Conservation (phyloP, 2,888 invertebrate genomes). For the Cinara cedri region DNA sequence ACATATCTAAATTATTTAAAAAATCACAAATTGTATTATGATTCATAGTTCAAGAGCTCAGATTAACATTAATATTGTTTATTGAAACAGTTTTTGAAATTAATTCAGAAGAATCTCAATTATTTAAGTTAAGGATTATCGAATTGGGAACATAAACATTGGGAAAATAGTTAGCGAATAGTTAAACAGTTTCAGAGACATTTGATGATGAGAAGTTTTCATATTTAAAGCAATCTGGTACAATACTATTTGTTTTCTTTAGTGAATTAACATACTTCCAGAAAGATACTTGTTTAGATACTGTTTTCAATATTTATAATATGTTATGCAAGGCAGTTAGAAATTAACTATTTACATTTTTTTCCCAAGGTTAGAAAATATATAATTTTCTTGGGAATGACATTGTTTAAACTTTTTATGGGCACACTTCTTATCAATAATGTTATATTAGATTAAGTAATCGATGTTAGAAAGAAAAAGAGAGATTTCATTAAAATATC, state of each 20-base stretch:
- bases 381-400: slow-evolving; percentile 4
- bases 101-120: not conserved
- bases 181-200: slow-evolving; percentile 9
- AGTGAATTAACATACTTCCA: slow-evolving; percentile 21
- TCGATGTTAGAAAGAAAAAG: slow-evolving; percentile 21
- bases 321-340: not conserved
- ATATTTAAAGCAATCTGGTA: slow-evolving; percentile 10
- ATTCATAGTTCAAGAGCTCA: slow-evolving; percentile 1
- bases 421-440: slow-evolving; percentile 20
- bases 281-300: slow-evolving; percentile 14
- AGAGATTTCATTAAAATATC: slow-evolving; percentile 20
- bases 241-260: not conserved
- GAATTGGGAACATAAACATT: not conserved
- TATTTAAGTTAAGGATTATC: not conserved
- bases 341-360: not conserved
- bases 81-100: not conserved
- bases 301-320: slow-evolving; percentile 15
- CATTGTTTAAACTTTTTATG: slow-evolving; percentile 29
- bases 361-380: not conserved
- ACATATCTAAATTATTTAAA: not conserved
- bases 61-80: not conserved
- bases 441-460: slow-evolving; percentile 17
- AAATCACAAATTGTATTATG: not conserved
- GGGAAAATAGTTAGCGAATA: slow-evolving; percentile 4
- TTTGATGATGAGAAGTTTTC: slow-evolving; percentile 1